phyloP scores from a whole-genome alignment of 2,113 vertebrate genomes.

The Callipepla californica region DNA sequence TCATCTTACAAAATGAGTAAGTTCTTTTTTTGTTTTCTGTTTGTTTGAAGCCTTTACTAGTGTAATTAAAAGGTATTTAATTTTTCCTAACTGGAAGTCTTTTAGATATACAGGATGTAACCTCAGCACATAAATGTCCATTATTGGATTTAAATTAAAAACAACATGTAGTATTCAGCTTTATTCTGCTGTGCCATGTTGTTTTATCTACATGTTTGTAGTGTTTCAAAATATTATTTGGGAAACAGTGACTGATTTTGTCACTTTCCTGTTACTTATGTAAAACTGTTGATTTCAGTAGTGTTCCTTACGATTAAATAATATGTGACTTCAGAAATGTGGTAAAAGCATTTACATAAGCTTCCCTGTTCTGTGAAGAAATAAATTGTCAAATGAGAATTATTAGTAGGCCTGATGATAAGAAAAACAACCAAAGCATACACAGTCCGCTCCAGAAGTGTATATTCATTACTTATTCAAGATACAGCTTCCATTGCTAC shows the following conservation, averaged over 20 bases:
- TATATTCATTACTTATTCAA: neutral
- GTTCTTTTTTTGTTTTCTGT: neutral
- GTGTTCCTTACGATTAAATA: neutral
- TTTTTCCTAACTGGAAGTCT: neutral
- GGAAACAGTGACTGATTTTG: neutral
- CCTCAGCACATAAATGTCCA: neutral
- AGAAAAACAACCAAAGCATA: neutral
- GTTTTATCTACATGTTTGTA: neutral
- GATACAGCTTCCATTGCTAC: neutral
- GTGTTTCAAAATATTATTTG: neutral
- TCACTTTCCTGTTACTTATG: accelerated
- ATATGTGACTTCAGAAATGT: neutral
- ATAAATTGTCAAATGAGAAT: neutral
- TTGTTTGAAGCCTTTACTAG: neutral
- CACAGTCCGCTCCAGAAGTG: neutral
- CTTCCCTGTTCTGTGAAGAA: neutral
- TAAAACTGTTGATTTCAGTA: neutral
- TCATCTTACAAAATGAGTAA: neutral
- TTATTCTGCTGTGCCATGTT: neutral
- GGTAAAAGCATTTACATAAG: neutral
- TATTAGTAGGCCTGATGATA: neutral
- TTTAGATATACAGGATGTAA: neutral
- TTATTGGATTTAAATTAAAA: neutral
- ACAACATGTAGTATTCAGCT: neutral
- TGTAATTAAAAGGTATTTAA: neutral